Conservation (phyloP, 2,888 invertebrate species). For the Caenorhabditis wallacei region DNA sequence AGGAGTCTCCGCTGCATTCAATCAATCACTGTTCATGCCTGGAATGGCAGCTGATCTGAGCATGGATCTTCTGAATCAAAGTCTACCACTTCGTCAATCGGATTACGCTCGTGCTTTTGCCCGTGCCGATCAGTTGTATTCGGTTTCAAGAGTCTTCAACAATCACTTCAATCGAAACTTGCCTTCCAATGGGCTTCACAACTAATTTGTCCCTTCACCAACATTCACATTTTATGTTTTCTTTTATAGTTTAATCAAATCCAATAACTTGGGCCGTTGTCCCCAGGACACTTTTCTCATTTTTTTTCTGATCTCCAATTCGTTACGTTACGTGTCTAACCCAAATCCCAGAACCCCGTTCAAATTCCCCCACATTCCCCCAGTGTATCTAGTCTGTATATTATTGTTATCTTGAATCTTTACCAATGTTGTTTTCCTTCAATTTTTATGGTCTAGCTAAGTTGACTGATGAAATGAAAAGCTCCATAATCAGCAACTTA, state of each 20-base stretch:
- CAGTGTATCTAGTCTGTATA: slow-evolving; percentile 61
- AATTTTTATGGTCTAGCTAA: slow-evolving; percentile 43
- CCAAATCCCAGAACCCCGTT: background rate
- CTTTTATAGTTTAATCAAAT: slow-evolving; percentile 51
- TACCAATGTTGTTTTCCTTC: slow-evolving; percentile 32
- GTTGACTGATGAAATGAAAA: slow-evolving; percentile 48
- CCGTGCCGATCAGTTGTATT: slow-evolving; percentile 24
- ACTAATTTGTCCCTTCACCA: slow-evolving; percentile 11
- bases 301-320: slow-evolving; percentile 4
- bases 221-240: slow-evolving; percentile 12
- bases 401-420: slow-evolving; percentile 58
- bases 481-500: slow-evolving; percentile 20
- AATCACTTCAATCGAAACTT: slow-evolving; percentile 17
- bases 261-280: slow-evolving; percentile 44
- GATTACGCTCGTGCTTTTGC: slow-evolving; percentile 59
- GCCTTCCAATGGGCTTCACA: slow-evolving; percentile 3
- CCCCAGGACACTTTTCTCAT: slow-evolving; percentile 31
- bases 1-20: background rate
- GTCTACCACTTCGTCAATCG: slow-evolving; percentile 36
- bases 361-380: slow-evolving; percentile 4
- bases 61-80: slow-evolving; percentile 55
- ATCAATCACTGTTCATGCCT: slow-evolving; percentile 53
- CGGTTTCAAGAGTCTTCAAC: slow-evolving; percentile 10
- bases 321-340: background rate
- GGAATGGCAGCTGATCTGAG: slow-evolving; percentile 26